Evolutionary conservation across 2,113 vertebrate genomes (phyloP).

Genomic region (Anoplopoma fimbria): DNA sequence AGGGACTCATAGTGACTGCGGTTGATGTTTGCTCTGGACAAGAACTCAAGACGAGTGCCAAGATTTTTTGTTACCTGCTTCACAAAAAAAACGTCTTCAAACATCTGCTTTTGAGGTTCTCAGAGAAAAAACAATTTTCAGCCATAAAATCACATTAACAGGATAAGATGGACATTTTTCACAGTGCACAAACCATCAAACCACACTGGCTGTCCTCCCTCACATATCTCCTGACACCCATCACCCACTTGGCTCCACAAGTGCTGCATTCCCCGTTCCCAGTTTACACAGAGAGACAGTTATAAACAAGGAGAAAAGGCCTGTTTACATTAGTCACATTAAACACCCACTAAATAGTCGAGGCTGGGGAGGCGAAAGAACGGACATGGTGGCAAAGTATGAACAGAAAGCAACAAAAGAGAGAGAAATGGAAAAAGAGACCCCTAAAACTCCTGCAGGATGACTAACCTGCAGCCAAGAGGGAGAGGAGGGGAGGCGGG

Average conservation of each 20-base stretch:
- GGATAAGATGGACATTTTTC: conserved; percentile 5
- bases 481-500: neutral
- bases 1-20: neutral
- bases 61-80: neutral
- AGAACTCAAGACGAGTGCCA: neutral
- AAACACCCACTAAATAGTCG: conserved; percentile 31
- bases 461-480: conserved; percentile 13
- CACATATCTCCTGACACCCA: conserved; percentile 2
- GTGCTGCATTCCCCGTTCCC: neutral
- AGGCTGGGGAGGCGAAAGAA: neutral
- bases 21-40: neutral
- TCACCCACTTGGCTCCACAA: conserved; percentile 51
- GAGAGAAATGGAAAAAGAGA: conserved; percentile 23
- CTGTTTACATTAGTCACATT: conserved; percentile 74
- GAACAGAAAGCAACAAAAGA: neutral
- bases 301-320: conserved; percentile 66
- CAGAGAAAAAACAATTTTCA: neutral
- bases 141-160: neutral
- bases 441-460: conserved; percentile 8
- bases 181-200: conserved; percentile 1
- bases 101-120: neutral
- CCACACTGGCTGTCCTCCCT: conserved; percentile 13
- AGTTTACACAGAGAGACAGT: conserved; percentile 48
- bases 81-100: neutral
- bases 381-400: neutral